Base-by-base conservation (phyloP, 2,888 invertebrate species). In the Polyploca ridens region DNA sequence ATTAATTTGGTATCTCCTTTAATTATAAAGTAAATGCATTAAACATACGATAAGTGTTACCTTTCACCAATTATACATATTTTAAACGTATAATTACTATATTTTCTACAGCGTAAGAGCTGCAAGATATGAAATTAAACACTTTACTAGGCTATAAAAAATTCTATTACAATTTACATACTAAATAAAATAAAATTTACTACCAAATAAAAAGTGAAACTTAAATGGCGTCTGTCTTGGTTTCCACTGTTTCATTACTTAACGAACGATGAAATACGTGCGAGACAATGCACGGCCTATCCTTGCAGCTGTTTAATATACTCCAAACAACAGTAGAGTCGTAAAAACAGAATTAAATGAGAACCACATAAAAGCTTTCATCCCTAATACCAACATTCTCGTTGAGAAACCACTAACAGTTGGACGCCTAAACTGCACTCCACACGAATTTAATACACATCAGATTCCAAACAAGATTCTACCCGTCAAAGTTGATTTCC, bases 151-250 rank as follows among this genome's bases (percentile, higher is more conserved):
- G 16, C 68, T 71, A 70, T 73, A 69, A 74, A 77, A 71, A 71
- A 69, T 69, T 69, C 41, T 41, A 41, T 41, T 41, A 41, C 13
- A 13, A 41, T 41, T 41, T 41, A 41, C 41, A 5, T 41, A 41
- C 41, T 13, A 5, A 41, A 41, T 41, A 41, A 41, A 41, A 41
- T 41, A 41, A 41, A 13, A 41, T 41, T 41, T 41, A 41, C 41
- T 41, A 41, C 41, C 41, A 75, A 59, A 73, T 77, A 74, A 77
- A 76, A 74, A 74, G 67, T 69, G 68, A 73, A 77, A 73, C 67
- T 69, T 57, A 66, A 72, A 71, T 60, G 60, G 58, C 65, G 64
- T 44, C 63, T 49, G 66, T 58, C 66, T 54, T 54, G 19, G 16
- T 19, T 10, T 66, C 62, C 59, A 63, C 38, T 62, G 64, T 69